phyloP scores from a whole-genome alignment of 2,113 vertebrate species.

The Pygathrix nemaeus region DNA sequence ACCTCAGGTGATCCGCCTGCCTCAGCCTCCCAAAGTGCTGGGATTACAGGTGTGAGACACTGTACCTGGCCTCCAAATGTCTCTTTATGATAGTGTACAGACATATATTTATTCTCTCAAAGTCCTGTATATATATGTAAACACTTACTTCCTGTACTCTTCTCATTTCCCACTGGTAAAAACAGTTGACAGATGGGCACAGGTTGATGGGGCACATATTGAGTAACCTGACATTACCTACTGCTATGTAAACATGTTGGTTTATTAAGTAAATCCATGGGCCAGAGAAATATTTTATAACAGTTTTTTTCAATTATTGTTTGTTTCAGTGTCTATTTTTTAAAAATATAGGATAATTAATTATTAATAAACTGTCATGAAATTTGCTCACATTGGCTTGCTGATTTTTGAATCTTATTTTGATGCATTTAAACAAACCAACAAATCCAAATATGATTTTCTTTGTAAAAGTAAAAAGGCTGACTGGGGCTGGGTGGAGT shows the following conservation, averaged over 20 bases:
- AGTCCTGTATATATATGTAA: background rate
- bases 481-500: background rate
- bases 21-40: too few species aligned
- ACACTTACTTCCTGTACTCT: background rate
- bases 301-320: background rate
- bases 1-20: too few species aligned
- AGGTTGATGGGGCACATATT: background rate
- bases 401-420: constrained; percentile 7
- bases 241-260: background rate
- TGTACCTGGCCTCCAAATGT: too few species aligned
- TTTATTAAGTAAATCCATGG: background rate
- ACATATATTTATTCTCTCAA: background rate
- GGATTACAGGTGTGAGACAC: too few species aligned
- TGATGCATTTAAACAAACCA: constrained; percentile 26
- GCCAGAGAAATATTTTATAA: background rate
- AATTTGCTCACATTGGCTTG: background rate
- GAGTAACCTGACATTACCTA: background rate
- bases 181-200: background rate
- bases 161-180: background rate
- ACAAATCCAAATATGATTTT: background rate
- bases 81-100: background rate
- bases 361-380: background rate
- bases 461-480: background rate
- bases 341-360: background rate
- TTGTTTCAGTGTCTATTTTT: background rate